Percentiles rank a stretch among this genome's conserved stretches.
Evolutionary conservation across 2,888 invertebrate species (phyloP).

Genomic region (Deilephila elpenor): DNA sequence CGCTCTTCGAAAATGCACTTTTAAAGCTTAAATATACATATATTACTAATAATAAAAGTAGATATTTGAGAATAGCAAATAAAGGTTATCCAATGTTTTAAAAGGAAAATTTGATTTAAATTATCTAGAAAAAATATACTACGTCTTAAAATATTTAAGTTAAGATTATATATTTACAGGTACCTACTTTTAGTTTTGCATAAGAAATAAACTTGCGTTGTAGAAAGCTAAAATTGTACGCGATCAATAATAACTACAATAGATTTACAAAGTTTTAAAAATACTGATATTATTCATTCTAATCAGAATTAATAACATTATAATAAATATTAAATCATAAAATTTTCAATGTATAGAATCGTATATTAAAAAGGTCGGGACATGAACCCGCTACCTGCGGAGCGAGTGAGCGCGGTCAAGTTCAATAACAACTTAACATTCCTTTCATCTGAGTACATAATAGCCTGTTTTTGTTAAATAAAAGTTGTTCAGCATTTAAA

Average conservation of each 20-base stretch:
- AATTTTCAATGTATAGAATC: background rate
- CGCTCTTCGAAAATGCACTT: background rate
- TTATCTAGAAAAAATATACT: too few relatives aligned
- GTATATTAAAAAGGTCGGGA: background rate
- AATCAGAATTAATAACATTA: too few relatives aligned
- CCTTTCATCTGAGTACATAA: conserved; percentile 21
- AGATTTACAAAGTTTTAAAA: too few relatives aligned
- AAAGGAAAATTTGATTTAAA: too few relatives aligned
- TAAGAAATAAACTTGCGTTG: too few relatives aligned
- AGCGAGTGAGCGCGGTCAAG: conserved; percentile 1
- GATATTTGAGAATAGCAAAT: background rate
- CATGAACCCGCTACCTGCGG: conserved; percentile 3
- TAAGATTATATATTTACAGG: too few relatives aligned
- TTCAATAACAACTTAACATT: conserved; percentile 20
- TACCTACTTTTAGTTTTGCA: too few relatives aligned
- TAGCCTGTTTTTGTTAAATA: background rate
- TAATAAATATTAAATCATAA: too few relatives aligned
- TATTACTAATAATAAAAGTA: background rate
- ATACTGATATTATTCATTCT: background rate
- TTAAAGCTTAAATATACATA: background rate
- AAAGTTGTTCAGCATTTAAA: background rate
- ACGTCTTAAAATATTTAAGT: too few relatives aligned
- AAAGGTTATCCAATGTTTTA: too few relatives aligned
- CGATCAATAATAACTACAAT: too few relatives aligned
- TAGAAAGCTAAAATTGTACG: too few relatives aligned